Evolutionary conservation across 2,888 invertebrate genomes (phyloP).

Genomic region (Drosophila rubida): DNA sequence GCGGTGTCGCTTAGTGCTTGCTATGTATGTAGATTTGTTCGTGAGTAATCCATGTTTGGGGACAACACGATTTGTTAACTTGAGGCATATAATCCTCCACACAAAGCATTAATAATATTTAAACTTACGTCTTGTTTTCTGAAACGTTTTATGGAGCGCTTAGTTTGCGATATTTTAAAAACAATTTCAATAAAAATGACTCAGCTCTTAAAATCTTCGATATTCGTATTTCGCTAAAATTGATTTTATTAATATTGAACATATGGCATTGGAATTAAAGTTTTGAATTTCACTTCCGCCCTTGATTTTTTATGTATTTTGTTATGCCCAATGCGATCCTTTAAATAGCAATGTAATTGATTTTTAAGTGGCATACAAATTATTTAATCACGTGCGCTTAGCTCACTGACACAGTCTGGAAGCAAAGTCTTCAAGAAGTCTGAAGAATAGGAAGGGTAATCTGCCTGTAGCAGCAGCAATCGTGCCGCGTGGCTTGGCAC

Average conservation of each 20-base stretch:
- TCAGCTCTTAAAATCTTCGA: no score
- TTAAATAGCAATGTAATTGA: slow-evolving; percentile 64
- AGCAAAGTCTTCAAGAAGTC: no score
- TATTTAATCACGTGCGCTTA: slow-evolving; percentile 60
- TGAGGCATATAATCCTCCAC: slow-evolving; percentile 78
- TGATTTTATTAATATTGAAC: background rate
- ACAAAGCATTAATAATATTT: slow-evolving; percentile 73
- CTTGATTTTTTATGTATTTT: slow-evolving; percentile 11
- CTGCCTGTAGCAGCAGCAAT: slow-evolving; percentile 26
- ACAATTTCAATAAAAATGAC: background rate
- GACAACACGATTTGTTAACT: slow-evolving; percentile 75
- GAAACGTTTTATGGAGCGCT: slow-evolving; percentile 3
- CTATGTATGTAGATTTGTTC: slow-evolving; percentile 18
- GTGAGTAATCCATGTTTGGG: slow-evolving; percentile 58
- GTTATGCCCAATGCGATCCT: slow-evolving; percentile 31
- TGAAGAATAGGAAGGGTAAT: slow-evolving; percentile 39
- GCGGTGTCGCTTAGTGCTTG: slow-evolving; percentile 1
- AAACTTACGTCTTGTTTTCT: slow-evolving; percentile 24
- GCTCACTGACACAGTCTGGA: slow-evolving; percentile 10
- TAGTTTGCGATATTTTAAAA: background rate
- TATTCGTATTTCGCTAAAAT: no score
- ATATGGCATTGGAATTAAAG: slow-evolving; percentile 1
- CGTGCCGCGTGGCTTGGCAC: slow-evolving; percentile 57
- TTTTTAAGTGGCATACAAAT: slow-evolving; percentile 79
- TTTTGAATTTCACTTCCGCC: slow-evolving; percentile 12